These are phyloP conservation scores for Actenoides hombroni DNA, from an alignment of 2,113 vertebrate genomes.

Conservation along the genomic window DNA sequence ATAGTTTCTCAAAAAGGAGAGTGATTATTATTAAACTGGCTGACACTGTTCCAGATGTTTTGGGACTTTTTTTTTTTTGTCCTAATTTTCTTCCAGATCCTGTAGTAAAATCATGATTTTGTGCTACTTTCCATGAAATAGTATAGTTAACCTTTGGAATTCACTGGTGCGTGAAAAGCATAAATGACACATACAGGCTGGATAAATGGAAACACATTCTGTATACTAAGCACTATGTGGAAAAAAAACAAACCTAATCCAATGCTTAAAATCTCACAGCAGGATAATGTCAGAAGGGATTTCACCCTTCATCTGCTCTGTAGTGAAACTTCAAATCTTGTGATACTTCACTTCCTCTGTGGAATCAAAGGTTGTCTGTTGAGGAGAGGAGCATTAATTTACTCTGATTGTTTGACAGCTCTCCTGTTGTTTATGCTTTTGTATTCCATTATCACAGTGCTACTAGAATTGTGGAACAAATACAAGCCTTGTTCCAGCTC, in stretches of 20 bases:
- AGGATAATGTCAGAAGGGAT: conserved; percentile 33
- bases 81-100: not conserved
- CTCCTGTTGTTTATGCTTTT: conserved; percentile 32
- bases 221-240: not conserved
- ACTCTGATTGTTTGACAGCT: not conserved
- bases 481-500: not conserved
- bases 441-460: conserved; percentile 47
- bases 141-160: conserved; percentile 42
- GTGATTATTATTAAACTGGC: not conserved
- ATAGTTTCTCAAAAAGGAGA: not conserved
- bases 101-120: not conserved
- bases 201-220: conserved; percentile 7
- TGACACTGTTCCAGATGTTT: conserved; percentile 14
- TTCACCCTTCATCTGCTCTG: conserved; percentile 9
- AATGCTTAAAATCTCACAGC: conserved; percentile 32
- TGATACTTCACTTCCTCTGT: conserved; percentile 1
- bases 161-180: conserved; percentile 7
- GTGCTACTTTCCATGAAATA: not conserved
- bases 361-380: not conserved
- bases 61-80: not conserved
- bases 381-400: conserved; percentile 10
- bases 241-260: conserved; percentile 22
- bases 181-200: conserved; percentile 3
- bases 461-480: not conserved
- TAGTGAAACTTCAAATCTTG: conserved; percentile 13